Evolutionary conservation across 2,797 vertebrate species (phyloP), one percentile per base, ranked within the genome.

Genomic region (Pangasius djambal): DNA sequence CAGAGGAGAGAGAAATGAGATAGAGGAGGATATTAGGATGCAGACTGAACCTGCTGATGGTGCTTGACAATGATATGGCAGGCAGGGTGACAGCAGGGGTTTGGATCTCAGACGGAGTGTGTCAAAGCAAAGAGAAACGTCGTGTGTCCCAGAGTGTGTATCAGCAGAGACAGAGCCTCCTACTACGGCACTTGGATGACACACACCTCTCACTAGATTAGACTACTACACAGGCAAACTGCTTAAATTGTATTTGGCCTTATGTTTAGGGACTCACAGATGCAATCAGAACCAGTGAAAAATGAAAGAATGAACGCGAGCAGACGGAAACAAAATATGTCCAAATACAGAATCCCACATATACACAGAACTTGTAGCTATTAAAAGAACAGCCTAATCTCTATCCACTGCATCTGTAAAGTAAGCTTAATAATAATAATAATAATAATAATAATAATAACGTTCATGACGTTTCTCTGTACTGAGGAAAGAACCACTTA

Each of bases 121-220:
- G 91, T 95, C 87, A 67, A 79, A 67, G 85, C 85, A 85, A 86
- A 85, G 48, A 85, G 90, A 70, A 88, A 87, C 9, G 79, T 70
- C 25, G 79, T 85, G 83, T 86, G 83, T 86, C 72, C 61, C 57
- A 55, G 78, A 78, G 77, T 87, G 90, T 88, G 89, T 86, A 78
- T 67, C 78, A 65, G 63, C 78, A 75, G 9, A 89, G 67, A 83
- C 85, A 82, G 67, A 40, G 65, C 55, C 40, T 89, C 55, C 77
- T 63, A 83, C 52, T 55, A 16, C 83, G 91, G 92, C 91, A 88
- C 91, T 85, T 55, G 37, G 69, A 86, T 90, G 91, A 92, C 92
- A 95, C 94, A 94, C 82, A 91, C 92, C 91, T 90, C 93, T 94
- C 93, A 89, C 78, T 92, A 70, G 87, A 70, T 86, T 44, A 91